Percentiles rank a stretch among this genome's conserved stretches.
Evolutionary conservation across 2,888 invertebrate genomes (phyloP).

Genomic region (Coecobrya sp.): DNA sequence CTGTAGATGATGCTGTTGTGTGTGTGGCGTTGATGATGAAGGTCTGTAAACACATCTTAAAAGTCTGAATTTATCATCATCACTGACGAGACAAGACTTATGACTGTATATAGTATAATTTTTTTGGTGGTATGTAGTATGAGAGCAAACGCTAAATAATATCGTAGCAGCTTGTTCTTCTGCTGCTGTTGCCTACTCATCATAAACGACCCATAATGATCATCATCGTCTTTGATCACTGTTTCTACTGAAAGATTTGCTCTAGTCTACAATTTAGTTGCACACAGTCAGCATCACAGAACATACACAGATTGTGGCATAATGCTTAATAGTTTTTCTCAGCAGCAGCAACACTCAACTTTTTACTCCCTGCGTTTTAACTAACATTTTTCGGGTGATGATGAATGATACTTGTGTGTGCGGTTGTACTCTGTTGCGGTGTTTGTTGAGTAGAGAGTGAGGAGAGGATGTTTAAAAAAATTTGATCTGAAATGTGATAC

Average conservation of each 20-base stretch:
- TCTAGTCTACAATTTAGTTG: not conserved
- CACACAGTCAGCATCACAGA: not conserved
- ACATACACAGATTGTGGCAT: not conserved
- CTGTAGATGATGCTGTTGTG: not conserved
- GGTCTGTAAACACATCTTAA: slow-evolving; percentile 8
- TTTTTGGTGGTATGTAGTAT: not conserved
- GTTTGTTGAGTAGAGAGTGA: not conserved
- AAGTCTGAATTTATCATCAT: not conserved
- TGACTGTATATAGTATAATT: not conserved
- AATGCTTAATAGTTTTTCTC: not conserved
- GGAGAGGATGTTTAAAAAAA: not conserved
- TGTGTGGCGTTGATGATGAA: not conserved
- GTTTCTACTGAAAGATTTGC: not conserved
- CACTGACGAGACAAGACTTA: not conserved
- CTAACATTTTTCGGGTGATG: not conserved
- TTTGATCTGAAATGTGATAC: slow-evolving; percentile 11
- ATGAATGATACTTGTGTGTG: not conserved
- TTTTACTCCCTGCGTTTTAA: not conserved
- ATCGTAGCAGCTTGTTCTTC: not conserved
- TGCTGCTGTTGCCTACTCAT: not conserved
- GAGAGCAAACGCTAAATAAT: not conserved
- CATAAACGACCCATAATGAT: slow-evolving; percentile 50
- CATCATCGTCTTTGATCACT: slow-evolving; percentile 1
- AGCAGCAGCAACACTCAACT: too few relatives aligned
- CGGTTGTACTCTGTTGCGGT: not conserved